A percentile compares a stretch with the other conserved stretches of the same genome.
Conservation (phyloP, 2,888 invertebrate species). For the Cantharis rustica region DNA sequence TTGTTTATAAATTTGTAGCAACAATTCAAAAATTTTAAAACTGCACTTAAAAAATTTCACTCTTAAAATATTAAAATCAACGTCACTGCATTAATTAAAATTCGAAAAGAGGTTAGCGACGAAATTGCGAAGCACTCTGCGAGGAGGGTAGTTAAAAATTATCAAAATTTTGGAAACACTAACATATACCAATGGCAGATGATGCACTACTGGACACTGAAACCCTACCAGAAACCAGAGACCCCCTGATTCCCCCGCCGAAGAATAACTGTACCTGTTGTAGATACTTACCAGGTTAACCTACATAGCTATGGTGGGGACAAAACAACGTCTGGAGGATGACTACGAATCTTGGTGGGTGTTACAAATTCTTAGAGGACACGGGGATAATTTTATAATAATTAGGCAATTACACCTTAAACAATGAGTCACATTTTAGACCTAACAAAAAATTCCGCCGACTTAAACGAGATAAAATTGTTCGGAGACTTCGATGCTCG, state of each 20-base stretch:
- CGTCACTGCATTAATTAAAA: neutral
- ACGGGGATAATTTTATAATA: constrained; percentile 20
- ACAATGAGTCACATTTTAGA: neutral
- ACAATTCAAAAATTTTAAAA: neutral
- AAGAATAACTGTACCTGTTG: constrained; percentile 57
- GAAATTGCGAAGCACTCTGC: neutral
- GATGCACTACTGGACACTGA: constrained; percentile 51
- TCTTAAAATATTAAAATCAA: neutral
- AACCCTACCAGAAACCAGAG: constrained; percentile 47
- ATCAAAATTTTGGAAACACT: constrained; percentile 29
- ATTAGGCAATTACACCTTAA: constrained; percentile 9
- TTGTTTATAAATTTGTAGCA: neutral
- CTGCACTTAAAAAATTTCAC: neutral
- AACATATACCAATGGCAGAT: constrained; percentile 45
- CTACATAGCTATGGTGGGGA: constrained; percentile 51
- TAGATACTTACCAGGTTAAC: constrained; percentile 55
- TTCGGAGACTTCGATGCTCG: neutral
- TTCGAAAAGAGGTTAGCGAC: neutral
- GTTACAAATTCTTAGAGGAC: constrained; percentile 26
- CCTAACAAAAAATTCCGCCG: neutral
- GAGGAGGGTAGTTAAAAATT: constrained; percentile 2
- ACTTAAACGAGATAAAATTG: neutral
- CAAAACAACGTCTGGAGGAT: constrained; percentile 46
- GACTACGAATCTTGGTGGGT: constrained; percentile 43
- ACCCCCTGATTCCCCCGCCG: constrained; percentile 40